Percentiles rank a stretch among this genome's conserved stretches.
phyloP scores from a whole-genome alignment of 2,113 vertebrate genomes.

The Pteropus alecto region DNA sequence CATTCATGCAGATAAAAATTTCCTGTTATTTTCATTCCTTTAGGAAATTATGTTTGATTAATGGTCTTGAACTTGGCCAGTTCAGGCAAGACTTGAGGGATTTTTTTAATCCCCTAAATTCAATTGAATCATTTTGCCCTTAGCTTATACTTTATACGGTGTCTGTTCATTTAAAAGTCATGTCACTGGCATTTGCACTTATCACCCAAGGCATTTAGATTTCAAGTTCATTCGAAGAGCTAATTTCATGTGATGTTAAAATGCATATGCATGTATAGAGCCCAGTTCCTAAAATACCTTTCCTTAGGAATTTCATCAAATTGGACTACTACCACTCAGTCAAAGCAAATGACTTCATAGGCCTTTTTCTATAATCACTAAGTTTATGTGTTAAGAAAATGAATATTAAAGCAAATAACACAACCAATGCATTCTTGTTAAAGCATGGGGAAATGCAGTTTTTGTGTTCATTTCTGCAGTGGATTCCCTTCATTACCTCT shows the following conservation, averaged over 20 bases:
- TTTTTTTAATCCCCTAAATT: background rate
- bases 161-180: slow-evolving; percentile 58
- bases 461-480: background rate
- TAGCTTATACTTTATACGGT: slow-evolving; percentile 42
- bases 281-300: slow-evolving; percentile 26
- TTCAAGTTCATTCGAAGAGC: background rate
- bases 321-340: slow-evolving; percentile 29
- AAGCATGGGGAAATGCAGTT: background rate
- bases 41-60: slow-evolving; percentile 61
- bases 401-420: background rate
- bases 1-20: slow-evolving; percentile 7
- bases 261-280: background rate
- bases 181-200: slow-evolving; percentile 23
- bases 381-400: slow-evolving; percentile 53
- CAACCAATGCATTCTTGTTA: background rate
- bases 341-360: slow-evolving; percentile 41
- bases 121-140: slow-evolving; percentile 54
- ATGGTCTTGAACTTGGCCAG: slow-evolving; percentile 49
- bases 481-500: background rate
- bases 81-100: slow-evolving; percentile 30
- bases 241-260: slow-evolving; percentile 14
- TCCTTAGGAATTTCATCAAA: slow-evolving; percentile 19
- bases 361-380: slow-evolving; percentile 23
- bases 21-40: slow-evolving; percentile 53
- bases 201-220: slow-evolving; percentile 43